These are phyloP conservation scores for Oxyruncus cristatus DNA, from an alignment of 2,113 vertebrate genomes.

Conservation along the genomic window DNA sequence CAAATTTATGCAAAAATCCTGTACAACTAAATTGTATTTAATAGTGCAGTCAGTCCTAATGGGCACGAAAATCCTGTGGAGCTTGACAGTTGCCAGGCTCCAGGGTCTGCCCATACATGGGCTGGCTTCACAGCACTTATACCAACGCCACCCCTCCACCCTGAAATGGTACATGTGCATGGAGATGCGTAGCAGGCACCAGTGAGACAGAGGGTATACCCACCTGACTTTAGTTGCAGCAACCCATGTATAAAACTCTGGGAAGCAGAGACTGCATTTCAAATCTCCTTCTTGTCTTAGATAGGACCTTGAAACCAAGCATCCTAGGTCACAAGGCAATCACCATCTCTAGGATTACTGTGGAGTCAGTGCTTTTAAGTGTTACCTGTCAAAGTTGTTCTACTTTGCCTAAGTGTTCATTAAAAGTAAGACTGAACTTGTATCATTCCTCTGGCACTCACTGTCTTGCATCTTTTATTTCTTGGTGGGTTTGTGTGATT, in stretches of 20 bases:
- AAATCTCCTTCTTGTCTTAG: background rate
- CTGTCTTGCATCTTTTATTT: background rate
- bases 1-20: background rate
- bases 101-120: fast-evolving
- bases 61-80: background rate
- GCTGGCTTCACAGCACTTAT: background rate
- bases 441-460: background rate
- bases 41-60: background rate
- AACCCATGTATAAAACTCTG: background rate
- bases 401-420: background rate
- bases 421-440: background rate
- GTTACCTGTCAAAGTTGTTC: background rate
- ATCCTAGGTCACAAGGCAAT: background rate
- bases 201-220: background rate
- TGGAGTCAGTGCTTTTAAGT: background rate
- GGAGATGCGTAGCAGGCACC: fast-evolving
- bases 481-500: background rate
- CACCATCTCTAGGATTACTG: background rate
- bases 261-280: background rate
- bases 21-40: background rate
- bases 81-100: background rate
- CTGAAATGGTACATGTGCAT: background rate
- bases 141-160: background rate
- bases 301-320: background rate
- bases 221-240: background rate